These are phyloP conservation scores for Drosophila multiciliata DNA, from an alignment of 2,888 invertebrate genomes.

Conservation along the genomic window DNA sequence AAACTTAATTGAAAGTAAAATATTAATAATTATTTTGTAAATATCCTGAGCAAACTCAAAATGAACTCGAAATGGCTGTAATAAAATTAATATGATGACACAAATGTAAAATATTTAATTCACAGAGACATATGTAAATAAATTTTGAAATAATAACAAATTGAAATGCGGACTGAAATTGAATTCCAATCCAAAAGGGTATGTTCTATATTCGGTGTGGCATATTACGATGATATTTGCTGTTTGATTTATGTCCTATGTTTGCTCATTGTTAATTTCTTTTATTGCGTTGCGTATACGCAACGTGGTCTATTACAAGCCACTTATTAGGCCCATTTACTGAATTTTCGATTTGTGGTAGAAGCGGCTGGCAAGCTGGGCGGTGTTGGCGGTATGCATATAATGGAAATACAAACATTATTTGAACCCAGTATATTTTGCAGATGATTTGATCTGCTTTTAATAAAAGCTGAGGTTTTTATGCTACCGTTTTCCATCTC, in stretches of 20 bases:
- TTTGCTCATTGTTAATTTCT: not conserved
- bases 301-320: constrained; percentile 31
- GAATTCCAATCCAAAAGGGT: not conserved
- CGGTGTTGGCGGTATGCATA: not conserved
- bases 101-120: not conserved
- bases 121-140: not conserved
- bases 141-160: not conserved
- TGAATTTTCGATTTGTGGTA: constrained; percentile 4
- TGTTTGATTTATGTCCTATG: not conserved
- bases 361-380: not conserved
- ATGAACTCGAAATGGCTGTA: no score
- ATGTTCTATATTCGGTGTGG: not conserved
- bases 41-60: not conserved
- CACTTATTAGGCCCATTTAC: constrained; percentile 20
- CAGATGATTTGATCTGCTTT: constrained; percentile 63
- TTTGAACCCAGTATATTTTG: constrained; percentile 49
- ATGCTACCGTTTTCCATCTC: not conserved
- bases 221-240: not conserved
- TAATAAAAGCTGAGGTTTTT: constrained; percentile 49
- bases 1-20: not conserved
- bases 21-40: not conserved
- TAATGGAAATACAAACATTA: not conserved
- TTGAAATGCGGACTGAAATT: not conserved
- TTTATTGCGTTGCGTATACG: constrained; percentile 36
- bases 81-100: not conserved